Base-by-base conservation (phyloP, 1,140 invertebrate species). In the Drosophila sproati region DNA sequence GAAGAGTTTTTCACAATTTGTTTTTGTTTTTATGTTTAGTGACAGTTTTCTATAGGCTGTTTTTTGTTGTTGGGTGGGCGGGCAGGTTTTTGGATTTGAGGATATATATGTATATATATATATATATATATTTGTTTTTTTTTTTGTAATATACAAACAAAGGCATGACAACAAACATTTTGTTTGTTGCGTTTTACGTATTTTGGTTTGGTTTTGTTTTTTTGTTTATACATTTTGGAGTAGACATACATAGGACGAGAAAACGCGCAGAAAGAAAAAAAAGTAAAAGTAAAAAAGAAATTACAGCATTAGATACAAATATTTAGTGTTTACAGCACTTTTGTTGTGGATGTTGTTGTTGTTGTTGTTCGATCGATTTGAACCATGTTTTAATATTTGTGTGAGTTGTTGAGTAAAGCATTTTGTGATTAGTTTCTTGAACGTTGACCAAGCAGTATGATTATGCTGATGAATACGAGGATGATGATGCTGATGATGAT, bases 241-340 rank as follows among this genome's bases (percentile, higher is more conserved):
- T 82, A 86, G 82, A 86, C 75, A 87, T 79, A 87, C 77, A 88
- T 80, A 63, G 61, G 61, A 39, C 50, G 56, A 54, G 51, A 67
- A 79, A 80, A 83, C 73, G 81, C 82, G 85, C 69, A 78, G 86
- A 85, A 89, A 88, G 85, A 79, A 87, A 85, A 85, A 82, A 81
- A 76, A 64, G 78, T 80, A 90, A 88, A 88, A 87, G 77, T 83
- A 81, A 90, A 86, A 62, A 88, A 90, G 85, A 88, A 86, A 86
- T 90, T 90, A 90, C 86, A 77, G 85, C 86, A 89, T 89, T 89
- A 89, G 85, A 86, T 86, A 89, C 86, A 85, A 80, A 80, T 83
- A 80, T 89, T 77, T 59, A 73, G 60, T 82, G 66, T 88, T 51
- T 55, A 63, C 63, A 48, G 51, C 64, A 69, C 68, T 55, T 60